Evolutionary conservation across 2,113 vertebrate species (phyloP).

Genomic region (Menura novaehollandiae): DNA sequence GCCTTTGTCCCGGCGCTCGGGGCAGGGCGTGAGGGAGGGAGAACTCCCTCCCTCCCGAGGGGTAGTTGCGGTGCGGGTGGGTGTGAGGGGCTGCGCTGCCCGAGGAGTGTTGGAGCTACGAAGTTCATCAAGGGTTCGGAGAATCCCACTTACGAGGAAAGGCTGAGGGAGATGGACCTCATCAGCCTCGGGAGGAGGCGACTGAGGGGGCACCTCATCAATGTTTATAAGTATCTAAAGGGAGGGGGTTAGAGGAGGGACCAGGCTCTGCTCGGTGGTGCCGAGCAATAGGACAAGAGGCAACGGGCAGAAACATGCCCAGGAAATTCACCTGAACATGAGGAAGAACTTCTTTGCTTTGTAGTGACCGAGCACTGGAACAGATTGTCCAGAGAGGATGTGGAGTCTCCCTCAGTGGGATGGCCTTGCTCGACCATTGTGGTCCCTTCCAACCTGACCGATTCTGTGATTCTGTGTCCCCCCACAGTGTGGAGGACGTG

Average conservation of each 20-base stretch:
- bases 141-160: too few relatives aligned
- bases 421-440: not conserved
- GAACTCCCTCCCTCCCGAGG: accelerated
- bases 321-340: not conserved
- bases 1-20: not conserved
- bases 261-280: not conserved
- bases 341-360: not conserved
- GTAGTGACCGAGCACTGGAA: not conserved
- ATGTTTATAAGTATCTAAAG: not conserved
- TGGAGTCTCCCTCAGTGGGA: not conserved
- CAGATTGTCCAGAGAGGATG: not conserved
- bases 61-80: accelerated
- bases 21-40: not conserved
- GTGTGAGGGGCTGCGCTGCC: not conserved
- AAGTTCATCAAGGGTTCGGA: not conserved
- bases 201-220: not conserved
- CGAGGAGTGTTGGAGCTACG: not conserved
- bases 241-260: not conserved
- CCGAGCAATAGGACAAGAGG: not conserved
- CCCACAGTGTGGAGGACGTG: accelerated
- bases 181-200: not conserved
- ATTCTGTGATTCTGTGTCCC: not conserved
- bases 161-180: not conserved
- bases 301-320: not conserved
- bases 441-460: accelerated